These are phyloP conservation scores for Ligdia adustata DNA, from an alignment of 2,888 invertebrate genomes.

Conservation along the genomic window DNA sequence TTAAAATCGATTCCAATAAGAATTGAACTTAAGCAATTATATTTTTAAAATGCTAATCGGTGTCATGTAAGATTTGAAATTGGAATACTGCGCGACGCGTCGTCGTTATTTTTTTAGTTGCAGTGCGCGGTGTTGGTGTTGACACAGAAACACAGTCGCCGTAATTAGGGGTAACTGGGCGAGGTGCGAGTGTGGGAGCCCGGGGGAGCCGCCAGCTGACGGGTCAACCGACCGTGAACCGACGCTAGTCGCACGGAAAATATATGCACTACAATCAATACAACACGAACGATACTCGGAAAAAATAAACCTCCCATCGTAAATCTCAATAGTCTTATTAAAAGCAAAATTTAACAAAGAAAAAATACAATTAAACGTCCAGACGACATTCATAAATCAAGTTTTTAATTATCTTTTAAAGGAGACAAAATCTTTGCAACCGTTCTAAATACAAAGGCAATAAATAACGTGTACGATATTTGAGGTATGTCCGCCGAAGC, in stretches of 20 bases:
- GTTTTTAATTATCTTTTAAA: slow-evolving; percentile 51
- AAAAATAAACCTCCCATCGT: slow-evolving; percentile 23
- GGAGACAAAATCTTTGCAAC: slow-evolving; percentile 45
- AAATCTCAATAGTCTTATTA: slow-evolving; percentile 34
- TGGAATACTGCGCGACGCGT: not conserved
- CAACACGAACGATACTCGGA: slow-evolving; percentile 31
- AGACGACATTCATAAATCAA: slow-evolving; percentile 55
- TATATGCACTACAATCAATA: slow-evolving; percentile 46
- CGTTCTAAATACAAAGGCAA: slow-evolving; percentile 62
- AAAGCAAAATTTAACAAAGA: slow-evolving; percentile 36
- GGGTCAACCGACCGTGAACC: slow-evolving; percentile 51
- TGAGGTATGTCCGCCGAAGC: slow-evolving; percentile 58
- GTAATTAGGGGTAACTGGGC: slow-evolving; percentile 64
- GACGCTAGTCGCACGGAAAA: slow-evolving; percentile 56
- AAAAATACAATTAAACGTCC: slow-evolving; percentile 40
- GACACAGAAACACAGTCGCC: slow-evolving; percentile 68
- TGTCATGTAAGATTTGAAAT: slow-evolving; percentile 18
- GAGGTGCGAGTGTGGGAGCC: slow-evolving; percentile 53
- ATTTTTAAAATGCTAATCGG: slow-evolving; percentile 6
- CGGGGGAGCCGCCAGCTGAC: slow-evolving; percentile 64
- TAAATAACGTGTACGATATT: slow-evolving; percentile 73
- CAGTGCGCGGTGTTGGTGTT: slow-evolving; percentile 43
- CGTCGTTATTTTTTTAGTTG: slow-evolving; percentile 39
- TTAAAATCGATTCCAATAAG: slow-evolving; percentile 28
- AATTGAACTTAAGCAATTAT: slow-evolving; percentile 11